Base-by-base conservation (phyloP, 2,888 invertebrate genomes). In the Camponotus fellah region DNA sequence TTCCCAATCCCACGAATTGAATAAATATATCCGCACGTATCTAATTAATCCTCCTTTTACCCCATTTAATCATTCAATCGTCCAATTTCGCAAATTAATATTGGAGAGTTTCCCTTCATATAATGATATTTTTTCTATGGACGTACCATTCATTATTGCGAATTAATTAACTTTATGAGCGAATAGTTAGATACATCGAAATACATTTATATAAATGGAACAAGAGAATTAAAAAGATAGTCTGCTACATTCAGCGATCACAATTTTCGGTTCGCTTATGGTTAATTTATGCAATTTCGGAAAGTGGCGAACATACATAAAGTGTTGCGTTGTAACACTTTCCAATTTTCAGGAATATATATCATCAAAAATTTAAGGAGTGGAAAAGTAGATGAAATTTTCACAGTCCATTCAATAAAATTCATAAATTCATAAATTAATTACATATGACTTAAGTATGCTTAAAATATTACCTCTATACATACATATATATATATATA, bases 21-120 rank as follows among this genome's bases (percentile, higher is more conserved):
- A 79, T 60, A 68, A 82, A 82, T 82, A 49, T 49, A 62, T 49
- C 17, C 58, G 56, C 40, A 49, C 43, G 53, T 60, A 49, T 53
- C 58, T 60, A 81, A 82, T 81, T 80, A 82, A 81, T 82, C 60
- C 40, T 21, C 14, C 12, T 40, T 79, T 21, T 43, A 43, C 58
- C 34, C 21, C 3, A 26, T 83, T 82, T 83, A 34, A 26, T 65
- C 49, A 49, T 80, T 80, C 79, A 72, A 80, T 80, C 79, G 72
- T 72, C 62, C 72, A 72, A 80, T 80, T 80, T 80, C 60, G 46
- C 46, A 72, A 80, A 72, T 80, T 60, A 62, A 80, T 80, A 62
- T 72, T 60, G 60, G 37, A 37, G 12, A 10, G 12, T 72, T 60
- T 72, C 77, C 58, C 56, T 77, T 21, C 21, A 65, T 32, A 46